phyloP scores from a whole-genome alignment of 2,113 vertebrate genomes.

The Progne subis region DNA sequence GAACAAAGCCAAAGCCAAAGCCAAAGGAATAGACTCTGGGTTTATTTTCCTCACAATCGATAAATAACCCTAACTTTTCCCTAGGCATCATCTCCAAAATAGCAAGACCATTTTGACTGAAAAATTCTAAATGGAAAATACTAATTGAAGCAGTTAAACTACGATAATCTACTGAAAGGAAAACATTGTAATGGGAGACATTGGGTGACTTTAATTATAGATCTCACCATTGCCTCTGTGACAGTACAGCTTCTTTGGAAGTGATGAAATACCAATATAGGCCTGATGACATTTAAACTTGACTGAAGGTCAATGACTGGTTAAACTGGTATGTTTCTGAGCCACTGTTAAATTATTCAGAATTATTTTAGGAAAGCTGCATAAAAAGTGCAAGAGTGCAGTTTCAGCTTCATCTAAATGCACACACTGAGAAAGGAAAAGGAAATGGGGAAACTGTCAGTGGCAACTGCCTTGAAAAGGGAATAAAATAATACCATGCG shows the following conservation, averaged over 20 bases:
- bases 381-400: constrained; percentile 56
- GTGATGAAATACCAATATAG: not conserved
- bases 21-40: not conserved
- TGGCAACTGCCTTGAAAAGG: constrained; percentile 12
- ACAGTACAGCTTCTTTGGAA: not conserved
- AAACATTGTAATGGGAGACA: not conserved
- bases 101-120: not conserved
- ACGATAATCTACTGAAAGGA: not conserved
- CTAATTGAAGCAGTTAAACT: constrained; percentile 3
- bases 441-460: constrained; percentile 34
- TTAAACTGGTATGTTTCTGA: constrained; percentile 59
- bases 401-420: constrained; percentile 65
- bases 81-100: not conserved
- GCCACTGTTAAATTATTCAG: constrained; percentile 54
- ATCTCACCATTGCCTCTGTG: not conserved
- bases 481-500: not conserved
- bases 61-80: not conserved
- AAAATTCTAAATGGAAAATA: constrained; percentile 11
- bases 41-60: not conserved
- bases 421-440: constrained; percentile 41
- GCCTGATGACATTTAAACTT: not conserved
- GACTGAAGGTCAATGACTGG: constrained; percentile 38
- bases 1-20: constrained; percentile 7
- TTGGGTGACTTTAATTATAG: not conserved
- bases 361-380: constrained; percentile 63